Percentiles rank a stretch among this genome's conserved stretches.
Evolutionary conservation across 2,888 invertebrate species (phyloP).

Genomic region (Conchocele bisecta): DNA sequence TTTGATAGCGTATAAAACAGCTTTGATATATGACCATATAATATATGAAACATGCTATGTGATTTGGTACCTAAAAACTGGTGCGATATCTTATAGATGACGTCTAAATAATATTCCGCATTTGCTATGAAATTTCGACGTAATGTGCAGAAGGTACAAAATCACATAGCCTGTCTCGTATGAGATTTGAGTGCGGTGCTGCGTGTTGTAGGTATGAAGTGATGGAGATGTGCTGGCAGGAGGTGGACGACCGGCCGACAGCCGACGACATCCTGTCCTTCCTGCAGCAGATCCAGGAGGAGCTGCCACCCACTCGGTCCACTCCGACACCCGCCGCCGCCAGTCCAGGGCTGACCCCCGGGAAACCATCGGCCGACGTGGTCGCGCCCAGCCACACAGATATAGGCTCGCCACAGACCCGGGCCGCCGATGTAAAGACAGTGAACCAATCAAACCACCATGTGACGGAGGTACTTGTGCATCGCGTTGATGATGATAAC

Average conservation of each 20-base stretch:
- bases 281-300: constrained; percentile 83
- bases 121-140: no score
- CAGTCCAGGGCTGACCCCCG: constrained; percentile 15
- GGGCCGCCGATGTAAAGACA: no score
- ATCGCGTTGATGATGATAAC: constrained; percentile 39
- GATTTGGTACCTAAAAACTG: no score
- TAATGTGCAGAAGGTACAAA: no score
- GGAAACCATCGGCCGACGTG: not conserved
- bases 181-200: no score
- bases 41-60: no score
- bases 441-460: constrained; percentile 45
- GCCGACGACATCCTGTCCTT: constrained; percentile 85
- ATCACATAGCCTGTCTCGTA: no score
- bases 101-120: no score
- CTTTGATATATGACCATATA: no score
- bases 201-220: constrained; percentile 86
- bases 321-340: constrained; percentile 13
- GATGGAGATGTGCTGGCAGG: constrained; percentile 89
- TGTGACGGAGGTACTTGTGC: constrained; percentile 55
- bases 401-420: constrained; percentile 29
- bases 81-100: no score
- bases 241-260: constrained; percentile 83
- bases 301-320: constrained; percentile 74
- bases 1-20: no score
- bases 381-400: not conserved